Evolutionary conservation across 2,888 invertebrate genomes (phyloP).

Genomic region (Laspeyria flexula): DNA sequence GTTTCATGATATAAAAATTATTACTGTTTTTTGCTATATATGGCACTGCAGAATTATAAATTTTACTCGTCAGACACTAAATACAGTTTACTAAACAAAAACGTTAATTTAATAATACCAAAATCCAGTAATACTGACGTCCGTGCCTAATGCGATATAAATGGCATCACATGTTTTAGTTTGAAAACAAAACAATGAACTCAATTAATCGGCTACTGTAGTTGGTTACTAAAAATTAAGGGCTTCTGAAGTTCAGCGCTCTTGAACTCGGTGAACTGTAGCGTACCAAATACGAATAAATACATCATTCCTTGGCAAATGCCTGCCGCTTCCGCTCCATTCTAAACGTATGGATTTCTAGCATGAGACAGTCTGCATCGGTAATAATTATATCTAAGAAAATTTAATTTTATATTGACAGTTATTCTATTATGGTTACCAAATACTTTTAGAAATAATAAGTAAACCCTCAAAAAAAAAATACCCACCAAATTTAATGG

Average conservation of each 20-base stretch:
- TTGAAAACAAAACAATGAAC: neutral
- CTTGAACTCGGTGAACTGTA: constrained; percentile 1
- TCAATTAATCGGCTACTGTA: neutral
- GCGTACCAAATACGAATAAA: constrained; percentile 3
- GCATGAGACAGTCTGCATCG: neutral
- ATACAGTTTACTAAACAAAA: too few species aligned
- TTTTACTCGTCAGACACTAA: too few species aligned
- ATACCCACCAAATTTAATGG: too few species aligned
- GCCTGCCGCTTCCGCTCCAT: constrained; percentile 22
- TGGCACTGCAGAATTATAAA: too few species aligned
- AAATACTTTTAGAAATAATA: too few species aligned
- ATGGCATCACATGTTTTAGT: neutral
- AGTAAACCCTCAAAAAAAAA: too few species aligned
- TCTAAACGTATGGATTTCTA: constrained; percentile 1
- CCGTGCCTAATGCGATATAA: neutral
- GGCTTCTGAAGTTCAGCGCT: neutral
- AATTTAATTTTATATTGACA: too few species aligned
- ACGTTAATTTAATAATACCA: neutral
- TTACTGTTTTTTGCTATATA: too few species aligned
- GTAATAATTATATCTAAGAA: too few species aligned
- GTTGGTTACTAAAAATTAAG: neutral
- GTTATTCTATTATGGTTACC: too few species aligned
- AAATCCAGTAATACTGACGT: neutral
- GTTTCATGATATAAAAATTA: too few species aligned
- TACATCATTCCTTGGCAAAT: constrained; percentile 25